Conservation (phyloP, 2,113 vertebrate species). For the Calidris pygmaea region DNA sequence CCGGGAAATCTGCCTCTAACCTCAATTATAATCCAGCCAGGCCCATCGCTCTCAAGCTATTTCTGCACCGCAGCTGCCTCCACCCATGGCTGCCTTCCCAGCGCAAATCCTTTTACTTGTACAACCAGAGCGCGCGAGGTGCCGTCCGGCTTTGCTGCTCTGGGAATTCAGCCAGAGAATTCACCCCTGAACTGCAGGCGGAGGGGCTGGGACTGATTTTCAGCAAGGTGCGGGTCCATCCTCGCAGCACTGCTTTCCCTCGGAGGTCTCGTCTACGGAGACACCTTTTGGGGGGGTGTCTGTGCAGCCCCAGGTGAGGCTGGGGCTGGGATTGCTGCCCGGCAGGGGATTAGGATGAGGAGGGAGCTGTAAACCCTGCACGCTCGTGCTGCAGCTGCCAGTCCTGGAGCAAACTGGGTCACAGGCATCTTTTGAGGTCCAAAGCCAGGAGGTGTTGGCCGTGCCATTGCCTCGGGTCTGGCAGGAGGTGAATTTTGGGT, state of each 20-base stretch:
- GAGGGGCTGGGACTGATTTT: neutral
- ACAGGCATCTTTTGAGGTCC: neutral
- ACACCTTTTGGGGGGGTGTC: neutral
- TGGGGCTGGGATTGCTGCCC: neutral
- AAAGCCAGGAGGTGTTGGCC: neutral
- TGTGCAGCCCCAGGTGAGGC: neutral
- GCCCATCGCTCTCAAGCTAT: neutral
- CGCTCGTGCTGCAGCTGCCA: neutral
- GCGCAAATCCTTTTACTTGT: neutral
- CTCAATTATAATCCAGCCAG: neutral
- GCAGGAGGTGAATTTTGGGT: neutral
- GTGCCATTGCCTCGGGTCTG: neutral
- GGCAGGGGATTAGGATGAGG: conserved; percentile 7
- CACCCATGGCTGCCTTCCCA: neutral
- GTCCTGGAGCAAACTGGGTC: conserved; percentile 27
- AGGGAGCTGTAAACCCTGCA: neutral
- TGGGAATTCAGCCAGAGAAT: neutral
- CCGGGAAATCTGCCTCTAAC: neutral
- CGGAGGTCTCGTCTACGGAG: accelerated
- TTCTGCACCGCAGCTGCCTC: neutral
- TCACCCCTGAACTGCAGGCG: neutral
- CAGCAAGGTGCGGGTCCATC: neutral
- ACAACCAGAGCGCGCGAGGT: neutral
- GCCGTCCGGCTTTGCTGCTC: neutral
- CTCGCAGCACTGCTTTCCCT: neutral